Evolutionary conservation across 2,797 vertebrate genomes (phyloP).

Genomic region (Pseudopleuronectes americanus): DNA sequence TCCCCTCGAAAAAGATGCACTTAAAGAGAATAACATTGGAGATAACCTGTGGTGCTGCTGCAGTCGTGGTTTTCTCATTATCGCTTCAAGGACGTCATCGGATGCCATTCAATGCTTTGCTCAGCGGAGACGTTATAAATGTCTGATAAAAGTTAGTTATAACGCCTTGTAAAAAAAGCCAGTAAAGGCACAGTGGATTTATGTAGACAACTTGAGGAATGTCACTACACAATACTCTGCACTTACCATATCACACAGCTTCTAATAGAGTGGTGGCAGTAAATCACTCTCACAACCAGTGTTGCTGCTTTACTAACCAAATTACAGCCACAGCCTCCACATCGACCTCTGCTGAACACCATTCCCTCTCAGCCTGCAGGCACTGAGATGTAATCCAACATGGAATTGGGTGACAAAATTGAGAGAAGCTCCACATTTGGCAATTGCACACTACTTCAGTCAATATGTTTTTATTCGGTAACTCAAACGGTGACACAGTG

Average conservation of each 20-base stretch:
- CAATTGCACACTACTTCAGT: not conserved
- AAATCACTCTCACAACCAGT: constrained; percentile 23
- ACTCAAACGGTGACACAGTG: too few species aligned
- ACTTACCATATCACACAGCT: not conserved
- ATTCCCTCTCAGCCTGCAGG: constrained; percentile 2
- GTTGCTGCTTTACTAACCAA: constrained; percentile 13
- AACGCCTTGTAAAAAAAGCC: not conserved
- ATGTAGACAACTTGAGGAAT: constrained; percentile 18
- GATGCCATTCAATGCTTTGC: constrained; percentile 2
- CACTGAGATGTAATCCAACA: constrained; percentile 13
- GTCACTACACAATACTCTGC: constrained; percentile 6
- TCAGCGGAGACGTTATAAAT: not conserved
- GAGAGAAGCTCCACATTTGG: constrained; percentile 5
- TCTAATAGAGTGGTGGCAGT: constrained; percentile 1
- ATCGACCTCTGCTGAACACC: constrained; percentile 9
- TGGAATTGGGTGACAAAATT: constrained; percentile 20
- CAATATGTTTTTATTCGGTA: not conserved
- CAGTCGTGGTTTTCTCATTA: constrained; percentile 7
- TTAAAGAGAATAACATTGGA: constrained; percentile 12
- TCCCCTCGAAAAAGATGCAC: constrained; percentile 13
- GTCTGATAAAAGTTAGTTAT: not conserved
- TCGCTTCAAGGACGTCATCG: constrained; percentile 8
- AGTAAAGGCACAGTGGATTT: constrained; percentile 2
- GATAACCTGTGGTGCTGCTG: constrained; percentile 8
- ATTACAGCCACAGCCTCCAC: constrained; percentile 12